Base-by-base conservation (phyloP, 2,797 vertebrate species). In the Lepilemur septentrionalis region DNA sequence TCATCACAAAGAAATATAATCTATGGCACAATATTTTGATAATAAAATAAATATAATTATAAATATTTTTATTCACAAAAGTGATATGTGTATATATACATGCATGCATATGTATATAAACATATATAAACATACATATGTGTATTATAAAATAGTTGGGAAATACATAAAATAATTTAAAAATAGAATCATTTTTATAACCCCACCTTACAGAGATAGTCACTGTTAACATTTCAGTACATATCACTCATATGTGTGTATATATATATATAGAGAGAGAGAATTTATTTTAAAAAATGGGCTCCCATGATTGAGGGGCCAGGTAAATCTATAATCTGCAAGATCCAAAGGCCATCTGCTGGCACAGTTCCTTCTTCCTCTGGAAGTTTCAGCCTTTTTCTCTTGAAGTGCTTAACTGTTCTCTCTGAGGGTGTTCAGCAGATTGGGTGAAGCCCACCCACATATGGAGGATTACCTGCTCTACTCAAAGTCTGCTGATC, bases 131-230 rank as follows among this genome's bases (percentile, higher is more conserved):
- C n/a, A n/a, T n/a, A n/a, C 1, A 35, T 7, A 63, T 0, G 43
- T 32, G 80, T 70, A 89, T 95, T 89, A 6, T 65, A 72, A 85
- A 89, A 93, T 55, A 93, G 1, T 78, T 83, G 46, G 8, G 9
- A 79, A 89, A 57, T 84, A 57, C 0, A 61, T 90, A 57, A 61
- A 85, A 84, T 46, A 43, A 78, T 73, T 63, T 52, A 76, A 59
- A 88, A 69, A 9, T 3, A 30, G 41, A 67, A 17, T n/a, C 4
- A 35, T 76, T 55, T 84, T 80, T 87, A 97, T 98, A 97, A 97
- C 97, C 95, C 94, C 94, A 97, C 96, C 90, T 97, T 97, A 97
- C 82, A 97, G 95, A 98, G 96, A 97, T 97, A 98, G 98, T 97
- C 93, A 75, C 4, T 84, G 9, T 23, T 94, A 92, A 46, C 13